phyloP scores from a whole-genome alignment of 1,140 invertebrate genomes.

The Drosophila subpulchrella region DNA sequence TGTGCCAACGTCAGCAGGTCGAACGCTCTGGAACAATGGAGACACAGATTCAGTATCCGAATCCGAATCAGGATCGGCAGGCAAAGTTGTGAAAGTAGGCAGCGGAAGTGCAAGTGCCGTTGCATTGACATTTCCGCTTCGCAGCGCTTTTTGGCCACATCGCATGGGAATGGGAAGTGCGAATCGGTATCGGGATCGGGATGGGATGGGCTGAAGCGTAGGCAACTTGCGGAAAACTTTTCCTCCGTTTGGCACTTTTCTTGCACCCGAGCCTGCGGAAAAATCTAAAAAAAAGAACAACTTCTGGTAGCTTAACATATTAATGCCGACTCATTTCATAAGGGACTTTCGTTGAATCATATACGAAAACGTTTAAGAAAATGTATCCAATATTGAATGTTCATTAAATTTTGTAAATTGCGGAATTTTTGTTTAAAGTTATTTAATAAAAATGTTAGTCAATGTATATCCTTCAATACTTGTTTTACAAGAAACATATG shows the following conservation, averaged over 20 bases:
- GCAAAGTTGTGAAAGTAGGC: constrained; percentile 72
- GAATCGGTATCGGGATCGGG: neutral
- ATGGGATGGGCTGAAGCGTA: constrained; percentile 7
- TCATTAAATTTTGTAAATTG: too few relatives aligned
- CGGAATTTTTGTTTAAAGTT: too few relatives aligned
- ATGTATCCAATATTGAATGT: too few relatives aligned
- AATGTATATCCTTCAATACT: too few relatives aligned
- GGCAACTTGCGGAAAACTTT: constrained; percentile 62
- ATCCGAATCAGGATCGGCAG: constrained; percentile 35
- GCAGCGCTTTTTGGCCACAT: constrained; percentile 66
- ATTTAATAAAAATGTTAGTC: too few relatives aligned
- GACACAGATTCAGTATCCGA: constrained; percentile 31
- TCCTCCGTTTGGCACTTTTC: constrained; percentile 63
- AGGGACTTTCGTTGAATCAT: constrained; percentile 1
- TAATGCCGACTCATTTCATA: constrained; percentile 31
- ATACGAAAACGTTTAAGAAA: neutral
- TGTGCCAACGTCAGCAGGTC: constrained; percentile 78
- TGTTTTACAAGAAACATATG: too few relatives aligned
- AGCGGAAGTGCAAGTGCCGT: constrained; percentile 79
- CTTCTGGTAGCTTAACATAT: constrained; percentile 26
- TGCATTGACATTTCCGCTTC: constrained; percentile 81
- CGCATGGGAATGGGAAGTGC: constrained; percentile 13
- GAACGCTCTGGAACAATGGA: constrained; percentile 68
- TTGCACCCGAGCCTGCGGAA: constrained; percentile 17
- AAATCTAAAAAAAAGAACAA: constrained; percentile 11